Conservation (phyloP, 2,888 invertebrate genomes). For the Stratiomys singularior region DNA sequence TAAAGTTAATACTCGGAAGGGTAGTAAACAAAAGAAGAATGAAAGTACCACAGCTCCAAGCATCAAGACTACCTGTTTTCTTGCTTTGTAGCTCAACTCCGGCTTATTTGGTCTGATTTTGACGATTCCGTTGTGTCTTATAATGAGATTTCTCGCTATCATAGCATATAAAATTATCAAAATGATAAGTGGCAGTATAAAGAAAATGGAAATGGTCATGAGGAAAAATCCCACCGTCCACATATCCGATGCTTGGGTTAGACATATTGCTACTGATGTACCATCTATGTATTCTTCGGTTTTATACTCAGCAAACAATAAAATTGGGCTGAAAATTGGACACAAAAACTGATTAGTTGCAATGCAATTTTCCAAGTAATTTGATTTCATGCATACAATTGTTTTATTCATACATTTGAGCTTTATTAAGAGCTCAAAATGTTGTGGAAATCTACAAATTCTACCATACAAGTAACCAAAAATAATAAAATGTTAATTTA, state of each 20-base stretch:
- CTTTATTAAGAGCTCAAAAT: no score
- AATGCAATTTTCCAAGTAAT: no score
- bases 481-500: no score
- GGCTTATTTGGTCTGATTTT: conserved; percentile 78
- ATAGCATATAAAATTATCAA: conserved; percentile 83
- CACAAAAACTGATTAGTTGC: background rate
- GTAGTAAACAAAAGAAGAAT: conserved; percentile 89
- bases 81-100: conserved; percentile 77
- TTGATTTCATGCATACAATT: no score
- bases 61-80: conserved; percentile 88
- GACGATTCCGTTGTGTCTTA: conserved; percentile 71
- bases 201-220: conserved; percentile 81
- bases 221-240: conserved; percentile 85
- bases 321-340: conserved; percentile 72
- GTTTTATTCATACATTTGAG: no score
- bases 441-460: no score
- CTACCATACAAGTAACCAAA: no score
- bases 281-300: conserved; percentile 77
- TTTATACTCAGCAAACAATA: conserved; percentile 79
- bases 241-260: conserved; percentile 79
- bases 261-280: conserved; percentile 77
- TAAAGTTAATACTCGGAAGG: conserved; percentile 83
- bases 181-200: conserved; percentile 81
- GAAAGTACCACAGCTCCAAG: conserved; percentile 86
- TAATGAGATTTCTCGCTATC: conserved; percentile 85